Conservation (phyloP, 2,888 invertebrate species). For the Sarcophaga subvicina region DNA sequence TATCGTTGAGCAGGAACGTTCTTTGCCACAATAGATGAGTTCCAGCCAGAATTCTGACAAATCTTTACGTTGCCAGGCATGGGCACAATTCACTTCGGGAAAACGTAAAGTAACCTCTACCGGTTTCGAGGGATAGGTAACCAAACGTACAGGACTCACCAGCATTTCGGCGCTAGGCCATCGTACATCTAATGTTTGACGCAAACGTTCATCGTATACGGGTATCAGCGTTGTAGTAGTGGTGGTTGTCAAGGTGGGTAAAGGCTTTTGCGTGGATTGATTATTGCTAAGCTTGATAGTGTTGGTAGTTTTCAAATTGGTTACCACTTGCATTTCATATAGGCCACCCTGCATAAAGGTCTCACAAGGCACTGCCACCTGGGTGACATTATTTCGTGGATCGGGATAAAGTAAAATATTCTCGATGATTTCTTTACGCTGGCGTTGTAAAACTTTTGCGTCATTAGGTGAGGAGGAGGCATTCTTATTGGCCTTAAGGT, state of each 20-base stretch:
- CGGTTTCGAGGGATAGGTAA: slow-evolving; percentile 90
- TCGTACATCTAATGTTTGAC: slow-evolving; percentile 87
- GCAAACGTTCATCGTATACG: slow-evolving; percentile 77
- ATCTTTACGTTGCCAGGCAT: slow-evolving; percentile 81
- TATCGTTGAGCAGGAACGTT: slow-evolving; percentile 86
- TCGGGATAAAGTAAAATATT: slow-evolving; percentile 80
- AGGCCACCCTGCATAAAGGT: slow-evolving; percentile 78
- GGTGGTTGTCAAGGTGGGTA: slow-evolving; percentile 66
- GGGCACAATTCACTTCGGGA: slow-evolving; percentile 86
- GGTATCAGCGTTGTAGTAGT: slow-evolving; percentile 77
- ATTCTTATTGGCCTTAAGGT: slow-evolving; percentile 70
- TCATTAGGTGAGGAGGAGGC: slow-evolving; percentile 47
- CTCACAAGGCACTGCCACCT: slow-evolving; percentile 79
- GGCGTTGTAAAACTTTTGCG: slow-evolving; percentile 72
- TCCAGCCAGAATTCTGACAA: slow-evolving; percentile 89
- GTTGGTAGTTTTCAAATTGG: slow-evolving; percentile 75
- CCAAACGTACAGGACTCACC: slow-evolving; percentile 89
- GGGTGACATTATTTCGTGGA: slow-evolving; percentile 79
- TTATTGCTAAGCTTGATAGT: slow-evolving; percentile 1
- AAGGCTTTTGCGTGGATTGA: neutral
- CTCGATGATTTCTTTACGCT: slow-evolving; percentile 78
- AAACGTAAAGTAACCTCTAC: slow-evolving; percentile 90
- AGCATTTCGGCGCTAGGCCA: slow-evolving; percentile 90
- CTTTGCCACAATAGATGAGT: slow-evolving; percentile 90
- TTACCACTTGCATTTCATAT: slow-evolving; percentile 79